Evolutionary conservation across 2,888 invertebrate species (phyloP).

Genomic region (Thumatha senex): DNA sequence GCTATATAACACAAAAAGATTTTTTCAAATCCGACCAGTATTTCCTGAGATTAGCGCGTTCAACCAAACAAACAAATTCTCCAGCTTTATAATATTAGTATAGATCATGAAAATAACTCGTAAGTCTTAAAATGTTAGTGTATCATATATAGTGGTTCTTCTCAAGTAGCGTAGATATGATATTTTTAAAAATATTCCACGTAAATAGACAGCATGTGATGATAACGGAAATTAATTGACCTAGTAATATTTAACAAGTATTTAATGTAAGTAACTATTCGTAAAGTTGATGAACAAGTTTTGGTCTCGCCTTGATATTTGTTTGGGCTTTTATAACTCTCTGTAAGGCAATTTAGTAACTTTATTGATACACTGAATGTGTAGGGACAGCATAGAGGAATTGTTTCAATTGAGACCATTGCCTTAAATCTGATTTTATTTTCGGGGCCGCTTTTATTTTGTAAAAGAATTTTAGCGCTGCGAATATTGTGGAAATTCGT

Average conservation of each 20-base stretch:
- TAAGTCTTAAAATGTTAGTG: no score
- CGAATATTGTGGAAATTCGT: not conserved
- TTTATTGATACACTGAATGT: not conserved
- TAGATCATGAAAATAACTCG: no score
- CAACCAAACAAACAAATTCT: no score
- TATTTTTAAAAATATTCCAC: slow-evolving; percentile 7
- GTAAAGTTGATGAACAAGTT: slow-evolving; percentile 46
- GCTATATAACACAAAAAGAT: no score
- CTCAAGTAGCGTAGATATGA: not conserved
- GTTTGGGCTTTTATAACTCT: slow-evolving; percentile 14
- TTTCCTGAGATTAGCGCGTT: no score
- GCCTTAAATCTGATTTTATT: no score
- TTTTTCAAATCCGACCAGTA: no score
- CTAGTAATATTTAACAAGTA: slow-evolving; percentile 58
- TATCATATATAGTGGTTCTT: not conserved
- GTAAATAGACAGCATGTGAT: slow-evolving; percentile 36
- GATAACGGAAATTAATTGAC: slow-evolving; percentile 62
- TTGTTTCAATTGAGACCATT: no score
- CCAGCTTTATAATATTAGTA: no score
- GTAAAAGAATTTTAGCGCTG: not conserved
- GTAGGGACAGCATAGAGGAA: slow-evolving; percentile 9
- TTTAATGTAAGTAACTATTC: slow-evolving; percentile 32
- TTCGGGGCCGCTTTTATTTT: no score
- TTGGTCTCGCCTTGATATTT: slow-evolving; percentile 40
- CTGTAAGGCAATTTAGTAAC: slow-evolving; percentile 4